phyloP scores from a whole-genome alignment of 2,888 invertebrate species.

The Platyscelio sp. region DNA sequence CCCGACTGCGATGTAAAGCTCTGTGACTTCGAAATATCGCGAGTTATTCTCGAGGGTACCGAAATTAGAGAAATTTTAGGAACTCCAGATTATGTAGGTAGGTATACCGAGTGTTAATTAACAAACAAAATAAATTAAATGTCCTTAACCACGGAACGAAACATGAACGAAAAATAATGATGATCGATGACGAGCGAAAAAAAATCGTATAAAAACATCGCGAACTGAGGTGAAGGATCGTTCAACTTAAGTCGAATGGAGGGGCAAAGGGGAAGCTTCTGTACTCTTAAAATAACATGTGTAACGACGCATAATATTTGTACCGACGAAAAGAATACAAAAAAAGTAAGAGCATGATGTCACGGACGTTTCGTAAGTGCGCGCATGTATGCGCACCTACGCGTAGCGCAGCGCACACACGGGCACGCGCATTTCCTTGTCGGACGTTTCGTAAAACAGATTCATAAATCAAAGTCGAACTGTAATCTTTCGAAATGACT shows the following conservation, averaged over 20 bases:
- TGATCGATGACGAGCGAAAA: not conserved
- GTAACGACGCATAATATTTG: conserved; percentile 26
- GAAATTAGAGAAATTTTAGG: conserved; percentile 90
- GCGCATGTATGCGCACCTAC: no score
- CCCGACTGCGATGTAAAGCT: conserved; percentile 88
- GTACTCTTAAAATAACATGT: conserved; percentile 27
- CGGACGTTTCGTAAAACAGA: no score
- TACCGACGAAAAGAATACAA: no score
- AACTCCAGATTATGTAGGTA: conserved; percentile 90
- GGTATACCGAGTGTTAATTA: conserved; percentile 77
- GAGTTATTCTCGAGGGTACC: conserved; percentile 87
- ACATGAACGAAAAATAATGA: not conserved
- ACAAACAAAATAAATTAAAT: not conserved
- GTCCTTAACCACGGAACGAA: not conserved
- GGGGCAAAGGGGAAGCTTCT: no score
- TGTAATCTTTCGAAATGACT: no score
- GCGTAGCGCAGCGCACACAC: no score
- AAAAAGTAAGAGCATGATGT: no score
- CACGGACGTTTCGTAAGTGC: no score
- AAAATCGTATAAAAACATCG: not conserved
- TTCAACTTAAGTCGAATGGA: conserved; percentile 8
- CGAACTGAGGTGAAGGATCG: conserved; percentile 11
- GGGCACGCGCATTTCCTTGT: no score
- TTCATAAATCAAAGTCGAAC: no score
- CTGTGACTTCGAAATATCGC: conserved; percentile 88